These are phyloP conservation scores for Entomyzon cyanotis DNA, from an alignment of 2,113 vertebrate genomes.

Conservation along the genomic window DNA sequence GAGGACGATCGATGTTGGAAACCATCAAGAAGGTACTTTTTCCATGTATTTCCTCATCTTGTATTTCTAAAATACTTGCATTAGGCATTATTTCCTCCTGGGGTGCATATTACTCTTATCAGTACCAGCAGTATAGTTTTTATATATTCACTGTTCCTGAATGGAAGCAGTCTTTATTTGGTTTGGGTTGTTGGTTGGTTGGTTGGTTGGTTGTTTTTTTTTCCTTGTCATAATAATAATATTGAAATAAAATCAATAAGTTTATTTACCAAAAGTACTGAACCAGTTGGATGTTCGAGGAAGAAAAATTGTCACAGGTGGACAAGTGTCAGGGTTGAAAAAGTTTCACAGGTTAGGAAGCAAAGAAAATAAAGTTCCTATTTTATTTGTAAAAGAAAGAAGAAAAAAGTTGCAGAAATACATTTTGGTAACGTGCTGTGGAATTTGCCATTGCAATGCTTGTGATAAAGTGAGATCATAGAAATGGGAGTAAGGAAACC, in stretches of 20 bases:
- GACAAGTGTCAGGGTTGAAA: not conserved
- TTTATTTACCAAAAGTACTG: not conserved
- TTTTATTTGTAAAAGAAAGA: not conserved
- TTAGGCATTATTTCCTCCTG: not conserved
- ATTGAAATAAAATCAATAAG: not conserved
- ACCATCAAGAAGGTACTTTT: constrained; percentile 93
- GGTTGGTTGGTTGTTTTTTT: not conserved
- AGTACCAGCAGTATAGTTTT: not conserved
- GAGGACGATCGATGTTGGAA: constrained; percentile 95
- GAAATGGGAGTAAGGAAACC: not conserved
- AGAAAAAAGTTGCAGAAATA: not conserved
- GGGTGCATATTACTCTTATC: not conserved
- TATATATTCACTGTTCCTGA: not conserved
- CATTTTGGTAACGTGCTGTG: not conserved
- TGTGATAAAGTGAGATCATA: not conserved
- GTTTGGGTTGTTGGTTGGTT: not conserved
- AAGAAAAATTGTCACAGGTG: not conserved
- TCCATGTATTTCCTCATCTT: not conserved
- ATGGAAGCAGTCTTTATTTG: not conserved
- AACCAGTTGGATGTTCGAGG: not conserved
- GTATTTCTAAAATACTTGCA: not conserved
- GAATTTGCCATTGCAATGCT: not conserved
- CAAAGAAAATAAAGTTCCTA: not conserved
- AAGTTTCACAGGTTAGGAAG: not conserved
- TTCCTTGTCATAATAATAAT: not conserved